Evolutionary conservation across 2,113 vertebrate genomes (phyloP).

Genomic region (Chaetura pelagica): DNA sequence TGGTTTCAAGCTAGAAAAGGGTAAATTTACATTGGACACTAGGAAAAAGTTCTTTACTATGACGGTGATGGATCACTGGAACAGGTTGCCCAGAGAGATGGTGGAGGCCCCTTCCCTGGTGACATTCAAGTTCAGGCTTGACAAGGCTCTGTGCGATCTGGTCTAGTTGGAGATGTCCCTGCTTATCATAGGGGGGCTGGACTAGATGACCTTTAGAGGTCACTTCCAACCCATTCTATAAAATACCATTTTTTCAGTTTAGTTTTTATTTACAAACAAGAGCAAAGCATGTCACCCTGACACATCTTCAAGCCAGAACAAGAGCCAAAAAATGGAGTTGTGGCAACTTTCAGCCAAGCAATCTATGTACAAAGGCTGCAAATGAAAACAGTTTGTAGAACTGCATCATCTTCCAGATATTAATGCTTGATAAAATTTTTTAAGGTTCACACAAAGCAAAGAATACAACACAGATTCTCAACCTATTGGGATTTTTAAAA

Average conservation of each 20-base stretch:
- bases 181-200: no score
- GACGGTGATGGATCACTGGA: no score
- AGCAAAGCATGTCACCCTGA: not conserved
- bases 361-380: not conserved
- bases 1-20: no score
- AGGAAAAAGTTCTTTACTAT: no score
- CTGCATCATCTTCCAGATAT: not conserved
- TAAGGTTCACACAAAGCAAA: not conserved
- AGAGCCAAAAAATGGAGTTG: not conserved
- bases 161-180: no score
- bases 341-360: not conserved
- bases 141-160: no score
- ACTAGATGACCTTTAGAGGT: no score
- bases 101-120: no score
- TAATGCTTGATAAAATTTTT: not conserved
- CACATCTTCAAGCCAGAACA: not conserved
- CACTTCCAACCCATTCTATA: no score
- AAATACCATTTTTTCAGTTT: not conserved
- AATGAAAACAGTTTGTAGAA: fast-evolving
- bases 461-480: not conserved
- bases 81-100: no score
- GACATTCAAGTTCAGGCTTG: no score
- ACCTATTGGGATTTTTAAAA: fast-evolving
- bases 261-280: not conserved
- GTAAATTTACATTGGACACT: no score